Evolutionary conservation across 2,797 vertebrate species (phyloP).

Genomic region (Tenualosa thibaudeaui): DNA sequence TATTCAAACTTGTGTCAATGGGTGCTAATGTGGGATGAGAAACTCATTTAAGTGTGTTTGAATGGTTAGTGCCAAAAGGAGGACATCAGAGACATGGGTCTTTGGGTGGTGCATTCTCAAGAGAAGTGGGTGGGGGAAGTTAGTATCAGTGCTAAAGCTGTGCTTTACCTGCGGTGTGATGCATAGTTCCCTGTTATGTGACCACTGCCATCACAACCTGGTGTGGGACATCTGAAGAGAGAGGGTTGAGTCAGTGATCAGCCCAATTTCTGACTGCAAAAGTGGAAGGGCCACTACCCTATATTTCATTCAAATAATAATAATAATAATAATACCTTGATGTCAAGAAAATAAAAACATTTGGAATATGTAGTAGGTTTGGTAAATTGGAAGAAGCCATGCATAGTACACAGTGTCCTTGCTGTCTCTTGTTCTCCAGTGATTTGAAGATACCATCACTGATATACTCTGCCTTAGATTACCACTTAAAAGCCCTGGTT

Average conservation of each 20-base stretch:
- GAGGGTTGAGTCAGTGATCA: slow-evolving; percentile 28
- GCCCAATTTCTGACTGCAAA: slow-evolving; percentile 22
- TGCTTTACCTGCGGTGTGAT: slow-evolving; percentile 92
- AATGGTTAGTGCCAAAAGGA: not conserved
- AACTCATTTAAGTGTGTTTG: not conserved
- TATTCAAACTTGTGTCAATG: slow-evolving; percentile 18
- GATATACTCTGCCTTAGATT: not conserved
- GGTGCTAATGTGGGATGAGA: slow-evolving; percentile 19
- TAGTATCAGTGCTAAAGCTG: slow-evolving; percentile 21
- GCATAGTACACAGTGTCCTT: slow-evolving; percentile 19
- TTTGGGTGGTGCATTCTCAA: slow-evolving; percentile 19
- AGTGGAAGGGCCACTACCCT: slow-evolving; percentile 22
- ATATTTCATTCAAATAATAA: slow-evolving; percentile 20
- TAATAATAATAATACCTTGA: slow-evolving; percentile 14
- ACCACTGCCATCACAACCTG: slow-evolving; percentile 97
- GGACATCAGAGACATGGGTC: slow-evolving; percentile 16
- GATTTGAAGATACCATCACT: not conserved
- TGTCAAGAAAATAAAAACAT: slow-evolving; percentile 23
- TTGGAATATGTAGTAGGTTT: slow-evolving; percentile 2
- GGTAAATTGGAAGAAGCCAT: slow-evolving; percentile 13
- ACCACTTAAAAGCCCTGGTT: not conserved
- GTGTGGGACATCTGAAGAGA: slow-evolving; percentile 89
- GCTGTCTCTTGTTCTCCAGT: slow-evolving; percentile 17
- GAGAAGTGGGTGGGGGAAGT: slow-evolving; percentile 2
- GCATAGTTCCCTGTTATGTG: slow-evolving; percentile 99